A percentile compares a stretch with the other conserved stretches of the same genome.
phyloP scores from a whole-genome alignment of 1,140 invertebrate species.

The Meloidogyne floridensis region DNA sequence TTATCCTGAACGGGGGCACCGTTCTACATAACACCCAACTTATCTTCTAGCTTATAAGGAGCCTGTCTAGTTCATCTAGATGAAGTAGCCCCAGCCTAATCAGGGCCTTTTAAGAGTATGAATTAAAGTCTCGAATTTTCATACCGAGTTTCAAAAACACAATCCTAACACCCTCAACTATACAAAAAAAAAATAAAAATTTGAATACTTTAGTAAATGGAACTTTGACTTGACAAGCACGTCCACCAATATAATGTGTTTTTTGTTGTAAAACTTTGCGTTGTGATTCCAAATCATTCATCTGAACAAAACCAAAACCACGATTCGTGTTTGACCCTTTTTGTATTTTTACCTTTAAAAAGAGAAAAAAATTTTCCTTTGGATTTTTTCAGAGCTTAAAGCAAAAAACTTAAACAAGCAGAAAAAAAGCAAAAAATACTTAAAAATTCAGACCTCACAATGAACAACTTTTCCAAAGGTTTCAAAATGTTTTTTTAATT shows the following conservation, averaged over 20 bases:
- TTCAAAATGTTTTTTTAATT: constrained; percentile 69
- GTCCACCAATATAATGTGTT: constrained; percentile 45
- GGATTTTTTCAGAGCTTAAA: neutral
- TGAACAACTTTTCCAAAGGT: constrained; percentile 69
- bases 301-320: constrained; percentile 70
- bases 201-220: constrained; percentile 31
- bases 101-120: too few species aligned
- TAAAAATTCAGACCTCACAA: constrained; percentile 67
- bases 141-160: neutral
- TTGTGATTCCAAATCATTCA: constrained; percentile 68
- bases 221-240: constrained; percentile 48
- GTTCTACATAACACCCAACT: too few species aligned
- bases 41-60: too few species aligned
- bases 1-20: too few species aligned
- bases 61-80: too few species aligned
- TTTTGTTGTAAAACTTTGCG: constrained; percentile 44
- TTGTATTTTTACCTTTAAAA: constrained; percentile 51
- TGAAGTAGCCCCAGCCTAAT: too few species aligned
- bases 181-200: too few species aligned
- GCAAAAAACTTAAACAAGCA: neutral
- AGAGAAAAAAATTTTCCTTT: neutral
- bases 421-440: neutral
- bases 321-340: constrained; percentile 67
- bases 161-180: neutral
- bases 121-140: too few species aligned